Conservation (phyloP, 30 jellyfish, hydroid and myxozoan genomes). For the Turritopsis rubra region DNA sequence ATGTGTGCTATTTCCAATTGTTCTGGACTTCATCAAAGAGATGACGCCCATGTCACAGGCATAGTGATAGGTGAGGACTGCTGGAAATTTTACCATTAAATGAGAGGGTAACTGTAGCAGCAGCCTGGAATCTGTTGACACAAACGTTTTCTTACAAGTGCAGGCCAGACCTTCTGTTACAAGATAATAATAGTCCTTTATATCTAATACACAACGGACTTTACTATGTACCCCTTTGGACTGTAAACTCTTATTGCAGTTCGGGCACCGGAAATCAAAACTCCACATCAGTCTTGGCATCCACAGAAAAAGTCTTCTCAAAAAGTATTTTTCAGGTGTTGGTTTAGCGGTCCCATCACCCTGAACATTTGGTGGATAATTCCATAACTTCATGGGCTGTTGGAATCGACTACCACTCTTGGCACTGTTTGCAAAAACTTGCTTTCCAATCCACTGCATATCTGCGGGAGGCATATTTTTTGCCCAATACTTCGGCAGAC, state of each 20-base stretch:
- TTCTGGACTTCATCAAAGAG: constrained; percentile 43
- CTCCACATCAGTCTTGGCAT: constrained; percentile 4
- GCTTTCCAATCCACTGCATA: constrained; percentile 29
- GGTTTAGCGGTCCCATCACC: constrained; percentile 12
- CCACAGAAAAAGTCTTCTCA: constrained; percentile 31
- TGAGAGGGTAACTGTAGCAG: constrained; percentile 45
- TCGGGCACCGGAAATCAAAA: constrained; percentile 20
- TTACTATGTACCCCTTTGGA: constrained; percentile 31
- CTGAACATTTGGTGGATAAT: constrained; percentile 17
- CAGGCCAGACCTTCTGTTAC: constrained; percentile 25
- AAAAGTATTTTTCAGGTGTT: constrained; percentile 15
- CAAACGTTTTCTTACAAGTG: constrained; percentile 21
- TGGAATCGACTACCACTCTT: neutral
- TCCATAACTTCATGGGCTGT: constrained; percentile 11
- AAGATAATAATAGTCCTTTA: constrained; percentile 10
- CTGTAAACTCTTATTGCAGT: constrained; percentile 18
- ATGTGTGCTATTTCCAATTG: constrained; percentile 42
- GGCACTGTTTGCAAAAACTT: constrained; percentile 13
- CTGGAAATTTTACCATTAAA: constrained; percentile 29
- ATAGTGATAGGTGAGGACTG: constrained; percentile 39
- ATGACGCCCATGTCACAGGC: constrained; percentile 39
- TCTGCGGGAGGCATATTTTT: constrained; percentile 5
- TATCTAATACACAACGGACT: constrained; percentile 26
- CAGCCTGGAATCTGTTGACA: constrained; percentile 26
- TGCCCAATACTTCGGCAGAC: constrained; percentile 29